Evolutionary conservation across 2,797 vertebrate species (phyloP).

Genomic region (Ceyx erithaca): DNA sequence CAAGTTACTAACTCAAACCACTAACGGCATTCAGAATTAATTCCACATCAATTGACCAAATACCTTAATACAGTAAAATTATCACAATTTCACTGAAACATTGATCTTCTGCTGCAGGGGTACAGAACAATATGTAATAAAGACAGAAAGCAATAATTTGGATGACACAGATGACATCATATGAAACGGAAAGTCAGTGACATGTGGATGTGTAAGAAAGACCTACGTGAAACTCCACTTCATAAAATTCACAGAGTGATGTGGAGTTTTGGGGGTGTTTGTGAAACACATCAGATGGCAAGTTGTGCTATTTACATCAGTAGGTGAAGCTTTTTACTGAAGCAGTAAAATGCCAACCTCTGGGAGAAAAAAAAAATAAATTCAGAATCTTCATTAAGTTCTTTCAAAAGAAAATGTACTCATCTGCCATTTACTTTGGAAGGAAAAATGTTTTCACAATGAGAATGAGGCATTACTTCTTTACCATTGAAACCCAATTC

Average conservation of each 20-base stretch:
- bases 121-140: not conserved
- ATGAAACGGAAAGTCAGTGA: slow-evolving; percentile 53
- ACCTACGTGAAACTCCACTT: slow-evolving; percentile 62
- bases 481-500: slow-evolving; percentile 56
- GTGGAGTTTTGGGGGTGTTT: slow-evolving; percentile 68
- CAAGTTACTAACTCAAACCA: slow-evolving; percentile 72
- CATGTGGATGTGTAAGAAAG: slow-evolving; percentile 27
- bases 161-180: slow-evolving; percentile 53
- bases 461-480: slow-evolving; percentile 51
- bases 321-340: slow-evolving; percentile 68
- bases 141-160: slow-evolving; percentile 26
- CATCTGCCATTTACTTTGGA: slow-evolving; percentile 66
- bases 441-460: slow-evolving; percentile 66
- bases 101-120: slow-evolving; percentile 1
- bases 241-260: slow-evolving; percentile 54
- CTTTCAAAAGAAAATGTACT: slow-evolving; percentile 54
- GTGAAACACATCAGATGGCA: slow-evolving; percentile 71
- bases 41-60: slow-evolving; percentile 67
- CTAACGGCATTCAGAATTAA: slow-evolving; percentile 65
- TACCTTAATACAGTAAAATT: slow-evolving; percentile 54
- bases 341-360: slow-evolving; percentile 43
- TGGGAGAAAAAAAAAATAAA: slow-evolving; percentile 57
- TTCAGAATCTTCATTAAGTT: slow-evolving; percentile 67
- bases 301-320: slow-evolving; percentile 71
- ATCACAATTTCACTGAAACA: slow-evolving; percentile 27